A percentile compares a stretch with the other conserved stretches of the same genome.
Conservation (phyloP, 2,888 invertebrate genomes). For the Stratiomys singularior region DNA sequence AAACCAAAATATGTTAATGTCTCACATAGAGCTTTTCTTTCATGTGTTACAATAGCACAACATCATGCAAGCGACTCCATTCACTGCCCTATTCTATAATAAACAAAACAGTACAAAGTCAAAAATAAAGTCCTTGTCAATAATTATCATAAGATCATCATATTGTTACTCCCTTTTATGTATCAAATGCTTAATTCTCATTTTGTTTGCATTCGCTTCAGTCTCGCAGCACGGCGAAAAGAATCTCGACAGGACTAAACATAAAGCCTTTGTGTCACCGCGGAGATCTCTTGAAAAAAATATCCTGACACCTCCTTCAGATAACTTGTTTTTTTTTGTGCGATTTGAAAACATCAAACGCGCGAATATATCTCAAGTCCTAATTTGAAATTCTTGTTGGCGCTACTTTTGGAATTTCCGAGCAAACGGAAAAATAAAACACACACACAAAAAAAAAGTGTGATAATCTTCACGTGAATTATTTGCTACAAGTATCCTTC, state of each 20-base stretch:
- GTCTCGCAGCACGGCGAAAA: conserved; percentile 9
- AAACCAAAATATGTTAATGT: no score
- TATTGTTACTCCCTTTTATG: neutral
- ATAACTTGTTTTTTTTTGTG: conserved; percentile 39
- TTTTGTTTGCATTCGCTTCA: neutral
- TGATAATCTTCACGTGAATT: conserved; percentile 33
- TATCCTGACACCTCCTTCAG: conserved; percentile 43
- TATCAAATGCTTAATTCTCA: neutral
- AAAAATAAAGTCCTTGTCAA: neutral
- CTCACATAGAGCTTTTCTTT: no score
- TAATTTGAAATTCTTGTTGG: conserved; percentile 50
- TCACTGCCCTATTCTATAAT: neutral
- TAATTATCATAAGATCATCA: conserved; percentile 37
- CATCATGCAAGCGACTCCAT: no score
- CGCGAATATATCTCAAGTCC: conserved; percentile 42
- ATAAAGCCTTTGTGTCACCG: conserved; percentile 12
- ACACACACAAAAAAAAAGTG: conserved; percentile 19
- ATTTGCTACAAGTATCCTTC: conserved; percentile 7
- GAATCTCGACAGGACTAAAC: neutral
- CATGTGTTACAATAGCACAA: no score
- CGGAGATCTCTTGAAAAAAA: conserved; percentile 34
- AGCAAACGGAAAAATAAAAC: conserved; percentile 16
- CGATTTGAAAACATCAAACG: conserved; percentile 49
- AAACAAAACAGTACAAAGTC: conserved; percentile 11
- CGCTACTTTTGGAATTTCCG: conserved; percentile 23